phyloP scores from a whole-genome alignment of 2,113 vertebrate species.

The Colistium nudipinnis region DNA sequence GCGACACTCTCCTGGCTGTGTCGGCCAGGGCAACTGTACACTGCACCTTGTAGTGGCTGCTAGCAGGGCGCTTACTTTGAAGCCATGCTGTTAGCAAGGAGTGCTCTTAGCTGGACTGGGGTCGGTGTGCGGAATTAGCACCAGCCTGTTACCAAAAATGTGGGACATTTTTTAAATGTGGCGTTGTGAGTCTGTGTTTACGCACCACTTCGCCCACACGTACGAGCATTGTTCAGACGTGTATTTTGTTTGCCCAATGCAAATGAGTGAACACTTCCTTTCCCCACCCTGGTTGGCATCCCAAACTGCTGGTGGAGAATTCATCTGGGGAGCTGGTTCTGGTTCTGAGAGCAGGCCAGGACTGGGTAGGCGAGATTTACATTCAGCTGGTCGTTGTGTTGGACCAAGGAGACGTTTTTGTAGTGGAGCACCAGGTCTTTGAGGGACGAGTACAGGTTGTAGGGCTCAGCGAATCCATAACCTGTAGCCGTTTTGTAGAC shows the following conservation, averaged over 20 bases:
- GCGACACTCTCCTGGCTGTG: conserved; percentile 16
- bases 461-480: conserved; percentile 92
- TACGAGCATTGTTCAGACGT: conserved; percentile 39
- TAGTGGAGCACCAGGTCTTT: conserved; percentile 94
- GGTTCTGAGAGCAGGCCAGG: conserved; percentile 80
- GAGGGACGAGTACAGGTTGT: conserved; percentile 92
- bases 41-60: conserved; percentile 38
- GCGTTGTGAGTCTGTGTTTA: conserved; percentile 31
- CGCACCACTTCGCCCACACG: conserved; percentile 16
- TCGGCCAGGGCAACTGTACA: conserved; percentile 61
- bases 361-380: conserved; percentile 92
- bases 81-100: conserved; percentile 61
- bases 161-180: conserved; percentile 7
- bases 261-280: conserved; percentile 14
- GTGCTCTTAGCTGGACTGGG: conserved; percentile 45
- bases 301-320: conserved; percentile 44
- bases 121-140: conserved; percentile 34
- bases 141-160: conserved; percentile 38
- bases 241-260: background rate
- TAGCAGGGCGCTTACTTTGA: conserved; percentile 64
- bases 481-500: conserved; percentile 91
- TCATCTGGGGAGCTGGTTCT: conserved; percentile 86
- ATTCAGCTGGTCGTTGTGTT: conserved; percentile 94
- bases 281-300: conserved; percentile 42
- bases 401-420: conserved; percentile 91